Base-by-base conservation (phyloP, 1,140 invertebrate species). In the Drosophila asahinai region DNA sequence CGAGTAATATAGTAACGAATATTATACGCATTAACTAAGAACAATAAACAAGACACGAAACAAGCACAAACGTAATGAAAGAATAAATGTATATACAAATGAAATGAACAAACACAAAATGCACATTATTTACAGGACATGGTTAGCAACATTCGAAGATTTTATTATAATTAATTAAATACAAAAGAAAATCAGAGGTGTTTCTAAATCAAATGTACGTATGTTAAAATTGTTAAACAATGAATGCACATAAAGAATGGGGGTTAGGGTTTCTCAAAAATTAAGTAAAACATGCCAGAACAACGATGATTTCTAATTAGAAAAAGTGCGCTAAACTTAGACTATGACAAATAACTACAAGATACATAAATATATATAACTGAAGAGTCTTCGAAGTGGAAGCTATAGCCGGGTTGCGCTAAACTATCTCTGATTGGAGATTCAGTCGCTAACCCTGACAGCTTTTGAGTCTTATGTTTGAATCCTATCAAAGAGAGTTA, bases 41-140 rank as follows among this genome's bases (percentile, higher is more conserved):
- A 61, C 27, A 73, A 30, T 61, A 68, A 89, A 90, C 79, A 91
- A 82, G 82, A 90, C 86, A 90, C 81, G 86, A 90, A 90, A 90
- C 86, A 90, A 90, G 86, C 81, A 86, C 52, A 81, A 67, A 68
- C 36, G 58, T 47, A 67, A 25, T 33, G 55, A 27, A n/a, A 15
- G 36, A 6, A 42, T 42, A 62, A 38, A 55, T 51, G 45, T 64
- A 72, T 54, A 65, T 54, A 58, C 60, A 70, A 77, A 68, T 60
- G 61, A 87, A 72, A 76, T 65, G 74, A 81, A 81, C 66, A 89
- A 86, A 87, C 81, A 90, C 86, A 87, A 78, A 87, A 81, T 84
- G 64, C 81, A 84, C 36, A 5, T 52, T 71, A 83, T 78, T 78
- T 81, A 84, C 78, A 86, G 61, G 74, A 57, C 52, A 83, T 70